phyloP scores from a whole-genome alignment of 1,140 invertebrate genomes.

The Drosophila jambulina region DNA sequence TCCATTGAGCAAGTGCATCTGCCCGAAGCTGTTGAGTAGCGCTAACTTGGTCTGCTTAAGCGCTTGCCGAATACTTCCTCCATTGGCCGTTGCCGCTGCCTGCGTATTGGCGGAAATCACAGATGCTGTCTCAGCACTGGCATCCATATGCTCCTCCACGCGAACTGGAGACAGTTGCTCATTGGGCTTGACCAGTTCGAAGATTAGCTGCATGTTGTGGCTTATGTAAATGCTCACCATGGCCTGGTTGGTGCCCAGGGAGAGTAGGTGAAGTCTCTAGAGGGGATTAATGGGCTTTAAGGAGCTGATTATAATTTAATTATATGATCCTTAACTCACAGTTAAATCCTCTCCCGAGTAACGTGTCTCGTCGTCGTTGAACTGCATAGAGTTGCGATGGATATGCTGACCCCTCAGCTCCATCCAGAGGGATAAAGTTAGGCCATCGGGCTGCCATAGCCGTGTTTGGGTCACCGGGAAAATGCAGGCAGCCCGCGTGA shows the following conservation, averaged over 20 bases:
- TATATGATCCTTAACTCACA: constrained; percentile 45
- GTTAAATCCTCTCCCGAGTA: constrained; percentile 69
- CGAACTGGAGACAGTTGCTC: constrained; percentile 55
- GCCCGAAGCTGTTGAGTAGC: constrained; percentile 76
- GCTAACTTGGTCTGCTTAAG: constrained; percentile 78
- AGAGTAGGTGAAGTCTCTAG: constrained; percentile 76
- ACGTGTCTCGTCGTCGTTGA: constrained; percentile 71
- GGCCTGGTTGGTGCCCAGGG: constrained; percentile 76
- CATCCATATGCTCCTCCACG: constrained; percentile 60
- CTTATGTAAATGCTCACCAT: constrained; percentile 78
- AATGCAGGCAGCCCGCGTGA: constrained; percentile 76
- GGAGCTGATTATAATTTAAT: background rate
- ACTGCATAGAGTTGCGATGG: constrained; percentile 64
- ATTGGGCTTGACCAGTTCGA: constrained; percentile 74
- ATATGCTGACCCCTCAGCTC: constrained; percentile 70
- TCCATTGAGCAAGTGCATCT: constrained; percentile 80
- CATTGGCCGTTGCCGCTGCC: constrained; percentile 21
- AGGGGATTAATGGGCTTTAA: background rate
- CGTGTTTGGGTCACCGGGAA: constrained; percentile 75
- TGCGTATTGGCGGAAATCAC: constrained; percentile 19
- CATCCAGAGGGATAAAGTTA: constrained; percentile 78
- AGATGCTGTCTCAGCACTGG: constrained; percentile 29
- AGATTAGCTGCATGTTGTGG: constrained; percentile 69
- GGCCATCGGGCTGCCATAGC: constrained; percentile 71
- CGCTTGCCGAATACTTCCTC: constrained; percentile 66